Base-by-base conservation (phyloP, 2,797 vertebrate genomes). In the Selene dorsalis region DNA sequence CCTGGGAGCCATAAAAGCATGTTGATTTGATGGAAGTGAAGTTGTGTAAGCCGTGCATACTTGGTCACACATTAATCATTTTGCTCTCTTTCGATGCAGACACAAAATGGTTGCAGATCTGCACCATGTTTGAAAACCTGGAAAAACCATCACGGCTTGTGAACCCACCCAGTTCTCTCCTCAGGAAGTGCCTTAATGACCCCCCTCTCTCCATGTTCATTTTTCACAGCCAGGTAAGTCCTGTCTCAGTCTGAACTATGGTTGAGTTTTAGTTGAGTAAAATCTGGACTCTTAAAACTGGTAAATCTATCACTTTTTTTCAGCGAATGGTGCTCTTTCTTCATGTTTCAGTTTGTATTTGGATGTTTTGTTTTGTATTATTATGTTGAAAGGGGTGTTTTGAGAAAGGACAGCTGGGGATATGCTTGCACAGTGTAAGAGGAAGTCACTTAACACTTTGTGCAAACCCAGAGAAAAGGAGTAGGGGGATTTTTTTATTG, bases 111-210 rank as follows among this genome's bases (percentile, higher is more conserved):
- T 56, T 39, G 18, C 10, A 57, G 56, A 62, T 12, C 76, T 88
- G 67, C 71, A 69, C 61, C 48, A 69, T 66, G 69, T 87, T 84
- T 87, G 62, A 84, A 87, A 92, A 89, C 76, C 90, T 94, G 93
- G 84, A 89, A 92, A 93, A 93, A 70, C 75, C 81, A 91, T 93
- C 84, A 87, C 9, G 24, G 84, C 68, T 65, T 67, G 69, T 86
- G 83, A 92, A 82, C 83, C 60, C 10, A 58, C 38, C 72, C 83
- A 75, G 79, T 12, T 0, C 82, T 76, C 69, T 71, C 59, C 41
- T 79, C 87, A 85, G 89, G 88, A 91, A 88, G 77, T 74, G 78
- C 47, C 66, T 56, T 35, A 77, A 32, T 80, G 80, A 85, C 74
- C 70, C 59, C 2, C 4, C 57, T 18, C 16, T 8, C 17, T 47